These are phyloP conservation scores for Steinernema khuongi DNA, from an alignment of 1,140 invertebrate species.

Conservation along the genomic window DNA sequence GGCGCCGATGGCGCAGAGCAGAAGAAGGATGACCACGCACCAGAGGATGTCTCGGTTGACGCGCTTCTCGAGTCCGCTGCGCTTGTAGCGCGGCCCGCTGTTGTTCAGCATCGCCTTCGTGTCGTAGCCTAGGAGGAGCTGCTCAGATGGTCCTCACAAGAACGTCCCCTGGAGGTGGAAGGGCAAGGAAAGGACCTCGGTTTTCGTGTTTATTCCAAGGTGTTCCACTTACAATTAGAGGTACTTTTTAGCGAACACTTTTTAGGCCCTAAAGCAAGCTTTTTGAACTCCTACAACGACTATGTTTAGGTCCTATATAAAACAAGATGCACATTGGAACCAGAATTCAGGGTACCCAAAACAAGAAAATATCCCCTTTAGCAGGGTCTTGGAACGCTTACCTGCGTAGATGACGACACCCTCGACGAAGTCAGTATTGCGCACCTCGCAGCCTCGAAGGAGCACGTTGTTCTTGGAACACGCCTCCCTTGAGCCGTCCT, in stretches of 20 bases:
- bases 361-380: constrained; percentile 22
- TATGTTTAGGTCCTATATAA: no score
- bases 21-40: constrained; percentile 85
- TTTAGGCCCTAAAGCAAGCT: constrained; percentile 62
- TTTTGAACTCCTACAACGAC: no score
- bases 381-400: constrained; percentile 59
- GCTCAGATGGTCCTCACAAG: no score
- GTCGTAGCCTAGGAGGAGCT: no score
- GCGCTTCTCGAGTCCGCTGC: constrained; percentile 79
- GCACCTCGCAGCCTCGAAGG: constrained; percentile 83
- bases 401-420: constrained; percentile 94
- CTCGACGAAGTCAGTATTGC: constrained; percentile 87
- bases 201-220: no score
- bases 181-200: no score
- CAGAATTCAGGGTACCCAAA: not conserved
- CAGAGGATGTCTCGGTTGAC: constrained; percentile 94
- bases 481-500: constrained; percentile 72
- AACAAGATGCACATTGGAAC: constrained; percentile 7
- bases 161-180: no score
- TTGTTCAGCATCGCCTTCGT: constrained; percentile 97
- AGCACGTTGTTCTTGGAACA: constrained; percentile 86
- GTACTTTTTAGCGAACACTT: no score
- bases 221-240: no score
- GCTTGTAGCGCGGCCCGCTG: constrained; percentile 86
- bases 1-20: constrained; percentile 83